Conservation (phyloP, 2,797 vertebrate species). For the Ciconia nigra region DNA sequence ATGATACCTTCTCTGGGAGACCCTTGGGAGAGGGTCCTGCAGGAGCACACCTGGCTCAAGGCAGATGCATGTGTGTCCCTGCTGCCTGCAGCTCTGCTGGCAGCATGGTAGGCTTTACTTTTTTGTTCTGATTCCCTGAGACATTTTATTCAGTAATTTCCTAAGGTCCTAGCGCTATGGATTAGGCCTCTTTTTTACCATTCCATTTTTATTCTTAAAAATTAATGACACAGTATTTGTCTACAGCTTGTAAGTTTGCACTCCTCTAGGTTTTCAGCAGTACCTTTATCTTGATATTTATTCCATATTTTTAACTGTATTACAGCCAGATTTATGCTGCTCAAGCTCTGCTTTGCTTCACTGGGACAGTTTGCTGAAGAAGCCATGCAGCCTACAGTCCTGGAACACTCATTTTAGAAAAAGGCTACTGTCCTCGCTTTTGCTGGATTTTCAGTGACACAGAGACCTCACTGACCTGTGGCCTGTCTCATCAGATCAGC, state of each 20-base stretch:
- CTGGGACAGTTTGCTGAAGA: background rate
- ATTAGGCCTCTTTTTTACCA: background rate
- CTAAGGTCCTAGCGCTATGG: too few relatives aligned
- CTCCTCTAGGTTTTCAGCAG: background rate
- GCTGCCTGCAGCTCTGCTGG: background rate
- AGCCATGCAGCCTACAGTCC: background rate
- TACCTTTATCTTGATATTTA: background rate
- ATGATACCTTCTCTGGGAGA: background rate
- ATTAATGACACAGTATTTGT: background rate
- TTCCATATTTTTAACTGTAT: background rate
- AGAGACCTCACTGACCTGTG: background rate
- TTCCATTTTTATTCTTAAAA: background rate
- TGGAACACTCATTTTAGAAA: background rate
- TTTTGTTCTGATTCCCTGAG: background rate
- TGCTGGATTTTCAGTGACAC: background rate
- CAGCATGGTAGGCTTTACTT: background rate
- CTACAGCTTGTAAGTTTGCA: background rate
- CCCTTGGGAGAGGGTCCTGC: background rate
- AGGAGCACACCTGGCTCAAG: background rate
- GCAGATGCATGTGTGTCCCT: fast-evolving
- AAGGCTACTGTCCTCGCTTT: background rate
- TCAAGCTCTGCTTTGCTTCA: background rate
- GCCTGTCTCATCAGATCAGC: background rate
- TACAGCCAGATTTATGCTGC: background rate
- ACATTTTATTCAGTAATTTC: background rate